Base-by-base conservation (phyloP, 2,888 invertebrate genomes). In the Shargacucullia verbasci region DNA sequence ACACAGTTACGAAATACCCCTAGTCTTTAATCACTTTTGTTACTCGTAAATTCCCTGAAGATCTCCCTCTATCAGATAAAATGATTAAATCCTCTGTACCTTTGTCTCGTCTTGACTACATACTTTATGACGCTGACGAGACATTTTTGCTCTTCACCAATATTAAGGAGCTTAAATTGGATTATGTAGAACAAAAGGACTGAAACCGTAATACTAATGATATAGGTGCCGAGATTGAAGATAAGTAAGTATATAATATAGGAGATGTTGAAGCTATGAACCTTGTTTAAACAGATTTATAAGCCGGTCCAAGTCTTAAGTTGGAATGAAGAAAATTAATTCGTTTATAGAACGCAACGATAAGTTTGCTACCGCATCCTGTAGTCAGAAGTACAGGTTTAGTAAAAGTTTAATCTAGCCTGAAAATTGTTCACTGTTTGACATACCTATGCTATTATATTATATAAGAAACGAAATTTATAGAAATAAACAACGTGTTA, bases 31-130 rank as follows among this genome's bases (percentile, higher is more conserved):
- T 44, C 55, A 45, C 70, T 68, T 72, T 72, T 75, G 76, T 72
- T 63, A 46, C 52, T 76, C 59, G 56, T 57, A 59, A 73, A 62
- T 59, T 59, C 56, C 63, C 54, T 54, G 13, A 52, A 73, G 63
- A 73, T 54, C 46, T 56, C 47, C 53, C 52, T 47, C 52, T 48
- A 73, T 57, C 59, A 48, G 65, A 63, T 73, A 60, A 76, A 72
- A 59, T 76, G 57, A 72, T 69, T 68, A 70, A 76, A 76, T 53
- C 44, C 44, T 43, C 46, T 11, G 41, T 59, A 43, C 73, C 63
- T 73, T 76, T 72, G 77, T 72, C 70, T 63, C 46, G 47, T 31
- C 40, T 15, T 29, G 47, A 46, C 76, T 62, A 41, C n/a, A n/a
- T n/a, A n/a, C 50, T 72, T 76, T 73, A 73, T 57, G 34, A 31